Evolutionary conservation across 2,888 invertebrate genomes (phyloP), one percentile per base, ranked within the genome.

Genomic region (Mesorhabditis spiculigera): DNA sequence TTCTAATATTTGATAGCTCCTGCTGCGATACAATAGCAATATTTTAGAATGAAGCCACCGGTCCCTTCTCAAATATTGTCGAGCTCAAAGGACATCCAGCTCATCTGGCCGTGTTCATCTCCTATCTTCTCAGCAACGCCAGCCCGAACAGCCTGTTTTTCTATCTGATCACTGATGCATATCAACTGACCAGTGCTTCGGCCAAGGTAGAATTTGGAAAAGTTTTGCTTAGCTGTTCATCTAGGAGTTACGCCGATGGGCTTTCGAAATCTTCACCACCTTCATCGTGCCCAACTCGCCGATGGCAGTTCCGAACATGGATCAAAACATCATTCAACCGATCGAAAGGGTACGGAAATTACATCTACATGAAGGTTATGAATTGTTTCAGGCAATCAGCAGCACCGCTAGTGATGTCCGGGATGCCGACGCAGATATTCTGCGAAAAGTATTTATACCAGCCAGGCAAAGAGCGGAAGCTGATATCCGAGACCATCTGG

Each of bases 171-270:
- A 93, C 95, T 74, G 93, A 94, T 86, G 89, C 92, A 69, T 96
- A 93, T 88, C 93, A 93, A 85, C 83, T 82, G 45, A 76, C 78
- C 41, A 78, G 85, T 42, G 93, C 93, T 67, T 91, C 91, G 79
- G 89, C 91, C 69, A 92, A 93, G 88, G 58, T 50, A 50, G n/a
- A 50, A 3, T n/a, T n/a, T n/a, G 28, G 28, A 28, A 28, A 28
- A 3, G 8, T 50, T 50, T 50, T 13, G 58, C 1, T n/a, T 50
- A 50, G 58, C 58, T 13, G 58, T 13, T 50, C n/a, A 50, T 50
- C 3, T 50, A 50, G 58, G 95, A 97, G 85, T 92, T 96, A 90
- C 91, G 93, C 70, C 93, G 95, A 87, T 98, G 97, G 96, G 96
- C 96, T 4, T 97, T 96, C 89, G 97, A 98, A 71, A 81, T 85